Conservation (phyloP, 2,113 vertebrate genomes). For the Anguilla japonica region DNA sequence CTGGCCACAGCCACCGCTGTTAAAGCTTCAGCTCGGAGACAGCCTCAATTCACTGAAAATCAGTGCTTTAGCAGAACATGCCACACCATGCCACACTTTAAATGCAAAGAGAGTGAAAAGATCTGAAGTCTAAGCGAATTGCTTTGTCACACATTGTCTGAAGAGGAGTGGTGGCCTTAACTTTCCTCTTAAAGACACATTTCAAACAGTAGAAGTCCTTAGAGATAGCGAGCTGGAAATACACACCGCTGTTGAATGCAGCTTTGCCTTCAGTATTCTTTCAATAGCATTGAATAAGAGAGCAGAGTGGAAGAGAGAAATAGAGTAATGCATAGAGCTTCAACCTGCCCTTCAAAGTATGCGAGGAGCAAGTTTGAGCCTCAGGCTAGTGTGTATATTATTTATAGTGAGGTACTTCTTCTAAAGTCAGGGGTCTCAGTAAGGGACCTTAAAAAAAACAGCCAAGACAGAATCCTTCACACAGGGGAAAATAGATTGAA, state of each 20-base stretch:
- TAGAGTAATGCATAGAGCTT: not conserved
- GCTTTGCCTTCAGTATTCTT: not conserved
- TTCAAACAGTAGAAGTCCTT: not conserved
- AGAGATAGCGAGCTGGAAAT: not conserved
- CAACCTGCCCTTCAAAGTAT: not conserved
- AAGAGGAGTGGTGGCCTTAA: not conserved
- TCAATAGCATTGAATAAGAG: slow-evolving; percentile 3
- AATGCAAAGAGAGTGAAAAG: not conserved
- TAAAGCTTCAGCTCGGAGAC: not conserved
- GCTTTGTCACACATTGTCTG: not conserved
- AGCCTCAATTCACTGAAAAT: not conserved
- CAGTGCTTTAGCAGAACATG: not conserved
- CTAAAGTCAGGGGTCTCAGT: not conserved
- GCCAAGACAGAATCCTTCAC: not conserved
- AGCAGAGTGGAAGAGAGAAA: not conserved
- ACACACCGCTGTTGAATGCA: not conserved
- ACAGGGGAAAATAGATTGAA: not conserved
- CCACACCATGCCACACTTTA: not conserved
- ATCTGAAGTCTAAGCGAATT: not conserved
- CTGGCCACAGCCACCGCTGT: too few species aligned
- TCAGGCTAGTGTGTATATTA: not conserved
- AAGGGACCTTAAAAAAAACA: not conserved
- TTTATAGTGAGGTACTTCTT: not conserved
- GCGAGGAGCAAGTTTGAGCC: not conserved
- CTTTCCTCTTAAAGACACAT: not conserved